Base-by-base conservation (phyloP, 2,113 vertebrate species). In the Dromaius novaehollandiae region DNA sequence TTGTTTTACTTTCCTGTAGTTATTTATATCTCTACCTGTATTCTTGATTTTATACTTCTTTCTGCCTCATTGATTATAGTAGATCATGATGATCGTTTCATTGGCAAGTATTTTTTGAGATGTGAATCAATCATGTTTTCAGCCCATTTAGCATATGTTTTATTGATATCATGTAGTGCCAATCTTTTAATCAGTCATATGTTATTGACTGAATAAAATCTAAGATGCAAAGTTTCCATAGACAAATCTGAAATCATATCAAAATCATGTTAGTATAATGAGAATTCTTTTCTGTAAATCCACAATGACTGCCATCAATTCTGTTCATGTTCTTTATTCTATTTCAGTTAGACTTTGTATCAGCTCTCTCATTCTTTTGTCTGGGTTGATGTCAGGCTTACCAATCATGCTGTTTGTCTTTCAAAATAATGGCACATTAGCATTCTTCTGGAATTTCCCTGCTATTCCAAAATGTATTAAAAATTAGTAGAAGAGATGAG, bases 381-480 rank as follows among this genome's bases (percentile, higher is more conserved):
- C 28, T 85, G 42, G n/a, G 28, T n/a, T 87, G 46, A 53, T 87
- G 32, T 85, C 75, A 85, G 42, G 65, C n/a, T 68, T 81, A 86
- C 21, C 55, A 63, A 24, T 88, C 4, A 1, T 28, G 32, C 55
- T 93, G 38, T 73, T 95, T 88, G 16, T 88, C 89, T 69, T 90
- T 81, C 64, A 86, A 89, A 94, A 94, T 88, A 88, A 88, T 88
- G 75, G 30, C 40, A 88, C 36, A 46, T 86, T 90, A 92, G 38
- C 80, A 64, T 93, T 95, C 80, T 88, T 86, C 63, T 0, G 28
- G 88, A 94, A 95, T 96, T 96, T 90, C 93, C 86, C 65, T 93
- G 77, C 80, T 96, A 93, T 93, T 96, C 93, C 86, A 89, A 89
- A 86, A 75, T 86, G 60, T 86, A 93, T 95, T 94, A 94, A 94